A percentile compares a stretch with the other conserved stretches of the same genome.
Evolutionary conservation across 1,140 invertebrate species (phyloP).

Genomic region (Dreissena rostriformis): DNA sequence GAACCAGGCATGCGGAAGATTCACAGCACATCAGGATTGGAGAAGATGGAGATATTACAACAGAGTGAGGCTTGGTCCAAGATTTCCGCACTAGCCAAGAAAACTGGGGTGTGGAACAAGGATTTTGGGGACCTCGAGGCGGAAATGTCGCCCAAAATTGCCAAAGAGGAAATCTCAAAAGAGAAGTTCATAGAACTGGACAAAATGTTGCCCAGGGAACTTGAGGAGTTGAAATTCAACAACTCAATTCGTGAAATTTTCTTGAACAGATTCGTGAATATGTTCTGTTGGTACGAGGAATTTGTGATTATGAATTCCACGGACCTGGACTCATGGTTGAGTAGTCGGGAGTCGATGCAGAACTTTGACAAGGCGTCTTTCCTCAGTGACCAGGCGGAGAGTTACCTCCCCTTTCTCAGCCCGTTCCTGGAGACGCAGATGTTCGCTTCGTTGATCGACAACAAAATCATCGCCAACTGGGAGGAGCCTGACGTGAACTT

Average conservation of each 20-base stretch:
- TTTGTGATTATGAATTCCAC: conserved; percentile 95
- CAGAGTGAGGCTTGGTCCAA: conserved; percentile 87
- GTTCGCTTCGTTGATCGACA: conserved; percentile 98
- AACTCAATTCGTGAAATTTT: conserved; percentile 96
- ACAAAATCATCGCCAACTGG: conserved; percentile 92
- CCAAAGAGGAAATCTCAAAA: conserved; percentile 83
- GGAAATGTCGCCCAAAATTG: conserved; percentile 54
- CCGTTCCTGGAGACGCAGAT: conserved; percentile 99
- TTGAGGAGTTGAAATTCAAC: conserved; percentile 90
- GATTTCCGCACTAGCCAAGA: conserved; percentile 90
- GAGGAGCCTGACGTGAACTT: conserved; percentile 90
- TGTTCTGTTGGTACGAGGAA: conserved; percentile 97
- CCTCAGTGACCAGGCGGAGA: conserved; percentile 97
- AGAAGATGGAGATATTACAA: conserved; percentile 81
- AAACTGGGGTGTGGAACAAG: conserved; percentile 84
- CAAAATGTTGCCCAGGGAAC: conserved; percentile 65
- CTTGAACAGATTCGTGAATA: conserved; percentile 97
- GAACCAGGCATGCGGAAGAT: conserved; percentile 35
- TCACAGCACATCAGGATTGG: conserved; percentile 70
- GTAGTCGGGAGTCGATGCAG: conserved; percentile 91
- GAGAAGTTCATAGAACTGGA: conserved; percentile 64
- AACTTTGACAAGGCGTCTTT: conserved; percentile 99
- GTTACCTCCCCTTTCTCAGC: conserved; percentile 96
- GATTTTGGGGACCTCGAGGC: conserved; percentile 76
- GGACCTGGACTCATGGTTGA: conserved; percentile 95